Evolutionary conservation across 2,888 invertebrate species (phyloP).

Genomic region (Drosophila subquinaria): DNA sequence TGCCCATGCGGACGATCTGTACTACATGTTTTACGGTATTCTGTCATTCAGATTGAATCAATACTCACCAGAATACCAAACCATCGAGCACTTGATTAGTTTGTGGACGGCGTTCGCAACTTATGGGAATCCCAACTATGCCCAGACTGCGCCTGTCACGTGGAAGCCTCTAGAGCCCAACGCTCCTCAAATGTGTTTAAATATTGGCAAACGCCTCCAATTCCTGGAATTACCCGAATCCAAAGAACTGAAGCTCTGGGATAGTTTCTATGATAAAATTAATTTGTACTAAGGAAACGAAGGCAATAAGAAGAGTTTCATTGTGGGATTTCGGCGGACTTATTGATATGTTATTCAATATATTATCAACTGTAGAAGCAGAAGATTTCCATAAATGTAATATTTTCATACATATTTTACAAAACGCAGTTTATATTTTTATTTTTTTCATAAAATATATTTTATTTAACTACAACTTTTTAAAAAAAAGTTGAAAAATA

Average conservation of each 20-base stretch:
- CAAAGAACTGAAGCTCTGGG: conserved; percentile 78
- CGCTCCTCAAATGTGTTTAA: conserved; percentile 63
- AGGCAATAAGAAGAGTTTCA: background rate
- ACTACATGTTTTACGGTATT: conserved; percentile 76
- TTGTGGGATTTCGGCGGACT: background rate
- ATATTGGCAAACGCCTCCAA: conserved; percentile 71
- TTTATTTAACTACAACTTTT: too few relatives aligned
- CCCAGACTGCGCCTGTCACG: conserved; percentile 46
- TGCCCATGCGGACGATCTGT: conserved; percentile 82
- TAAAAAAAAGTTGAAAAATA: too few relatives aligned
- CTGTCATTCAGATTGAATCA: conserved; percentile 57
- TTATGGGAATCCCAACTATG: conserved; percentile 72
- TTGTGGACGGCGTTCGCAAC: conserved; percentile 79
- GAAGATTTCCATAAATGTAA: too few relatives aligned
- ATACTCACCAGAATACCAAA: conserved; percentile 70
- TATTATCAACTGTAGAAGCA: too few relatives aligned
- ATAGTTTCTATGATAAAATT: conserved; percentile 71
- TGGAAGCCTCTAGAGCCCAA: conserved; percentile 49
- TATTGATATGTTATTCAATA: too few relatives aligned
- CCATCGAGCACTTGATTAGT: conserved; percentile 77
- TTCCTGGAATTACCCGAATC: conserved; percentile 81
- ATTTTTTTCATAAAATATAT: too few relatives aligned
- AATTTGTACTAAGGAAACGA: background rate
- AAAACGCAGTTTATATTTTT: too few relatives aligned
- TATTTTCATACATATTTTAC: too few relatives aligned